These are phyloP conservation scores for Zootermopsis nevadensis DNA, from an alignment of 2,888 invertebrate species.

Conservation along the genomic window DNA sequence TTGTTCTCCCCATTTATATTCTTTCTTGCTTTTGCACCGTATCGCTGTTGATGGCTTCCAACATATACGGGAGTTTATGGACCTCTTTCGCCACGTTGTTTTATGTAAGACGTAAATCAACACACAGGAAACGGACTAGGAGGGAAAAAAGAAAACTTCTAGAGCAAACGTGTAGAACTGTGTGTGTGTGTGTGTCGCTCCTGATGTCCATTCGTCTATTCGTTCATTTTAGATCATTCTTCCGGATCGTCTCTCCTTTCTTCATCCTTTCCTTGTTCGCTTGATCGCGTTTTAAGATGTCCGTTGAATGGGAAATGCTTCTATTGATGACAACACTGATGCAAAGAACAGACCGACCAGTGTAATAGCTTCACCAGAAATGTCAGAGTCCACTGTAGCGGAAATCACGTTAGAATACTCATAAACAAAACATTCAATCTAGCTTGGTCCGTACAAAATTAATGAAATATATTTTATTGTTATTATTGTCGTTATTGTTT, in stretches of 20 bases:
- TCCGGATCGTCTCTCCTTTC: not conserved
- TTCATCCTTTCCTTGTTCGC: not conserved
- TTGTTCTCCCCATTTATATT: not conserved
- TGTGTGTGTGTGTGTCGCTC: not conserved
- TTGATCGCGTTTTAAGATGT: not conserved
- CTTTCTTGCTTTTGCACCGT: conserved; percentile 22
- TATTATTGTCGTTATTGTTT: too few species aligned
- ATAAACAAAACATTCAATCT: too few species aligned
- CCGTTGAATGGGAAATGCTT: not conserved
- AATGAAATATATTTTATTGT: too few species aligned
- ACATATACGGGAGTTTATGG: conserved; percentile 26
- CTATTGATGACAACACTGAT: not conserved
- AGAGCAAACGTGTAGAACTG: not conserved
- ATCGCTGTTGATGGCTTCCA: conserved; percentile 16
- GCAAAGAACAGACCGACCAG: not conserved
- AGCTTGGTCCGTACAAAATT: too few species aligned
- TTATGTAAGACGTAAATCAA: conserved; percentile 41
- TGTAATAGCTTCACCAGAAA: not conserved
- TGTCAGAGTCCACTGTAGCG: too few species aligned
- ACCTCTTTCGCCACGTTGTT: conserved; percentile 22
- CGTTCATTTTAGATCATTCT: not conserved
- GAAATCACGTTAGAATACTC: too few species aligned
- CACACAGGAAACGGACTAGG: conserved; percentile 18
- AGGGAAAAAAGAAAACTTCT: not conserved
- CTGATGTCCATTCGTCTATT: not conserved